Base-by-base conservation (phyloP, 1,140 invertebrate species). In the Anastrepha obliqua region DNA sequence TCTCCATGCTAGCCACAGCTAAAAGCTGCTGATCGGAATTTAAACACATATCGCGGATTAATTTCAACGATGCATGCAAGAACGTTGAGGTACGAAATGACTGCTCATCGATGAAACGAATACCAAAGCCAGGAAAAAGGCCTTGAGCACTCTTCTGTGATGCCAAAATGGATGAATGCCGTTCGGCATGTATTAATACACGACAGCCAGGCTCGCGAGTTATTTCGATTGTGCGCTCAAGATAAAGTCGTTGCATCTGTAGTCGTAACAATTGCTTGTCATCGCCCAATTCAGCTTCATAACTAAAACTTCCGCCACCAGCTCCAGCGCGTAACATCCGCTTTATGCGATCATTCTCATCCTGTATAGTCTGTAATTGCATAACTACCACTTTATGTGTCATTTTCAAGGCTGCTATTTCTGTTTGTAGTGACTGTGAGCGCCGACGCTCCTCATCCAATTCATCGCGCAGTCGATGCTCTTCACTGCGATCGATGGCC, bases 1-100 rank as follows among this genome's bases (percentile, higher is more conserved):
- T 96, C 91, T 98, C 98, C 87, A 98, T 94, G 11, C 96, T 96
- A 42, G 96, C 97, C 74, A 96, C 97, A 0, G 98, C 93, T 8
- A 98, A 92, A 13, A 96, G 90, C 87, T 97, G 95, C 59, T 95
- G 94, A 55, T 95, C 94, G 1, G 95, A 94, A 89, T 97, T 96
- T 90, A 98, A 97, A 0, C 94, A 94, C 47, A 98, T 93, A 90
- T 98, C 97, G 81, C 97, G 94, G 29, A 99, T 97, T 67, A 94
- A 91, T 88, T 96, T 95, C 1, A 94, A 94, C 89, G 98, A 97
- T 13, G 97, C 92, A 86, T 95, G 95, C 55, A 96, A 92, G 88
- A 95, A 96, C 88, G 94, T 94, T 7, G 93, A 94, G 20, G 94
- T 89, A 89, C 93, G 95, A 81, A 96, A 96, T 59, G 95, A 95